Evolutionary conservation across 2,113 vertebrate genomes (phyloP).

Genomic region (Neotoma lepida): DNA sequence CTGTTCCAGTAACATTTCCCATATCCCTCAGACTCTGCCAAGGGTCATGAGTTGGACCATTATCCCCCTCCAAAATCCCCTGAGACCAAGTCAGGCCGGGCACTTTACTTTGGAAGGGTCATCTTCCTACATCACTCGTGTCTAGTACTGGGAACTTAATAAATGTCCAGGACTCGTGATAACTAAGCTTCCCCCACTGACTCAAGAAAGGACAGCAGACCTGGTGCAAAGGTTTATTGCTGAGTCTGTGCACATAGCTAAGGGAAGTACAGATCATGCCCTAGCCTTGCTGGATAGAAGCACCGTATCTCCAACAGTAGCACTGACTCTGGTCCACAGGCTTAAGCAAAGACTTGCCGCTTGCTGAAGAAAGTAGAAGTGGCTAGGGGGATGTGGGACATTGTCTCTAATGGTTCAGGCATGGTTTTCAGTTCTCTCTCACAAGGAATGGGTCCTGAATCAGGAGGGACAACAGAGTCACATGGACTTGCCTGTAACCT

Average conservation of each 20-base stretch:
- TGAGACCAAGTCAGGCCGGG: background rate
- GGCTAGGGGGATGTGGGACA: background rate
- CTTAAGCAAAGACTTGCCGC: background rate
- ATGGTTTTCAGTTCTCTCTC: background rate
- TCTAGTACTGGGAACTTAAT: background rate
- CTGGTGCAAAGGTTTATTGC: constrained; percentile 66
- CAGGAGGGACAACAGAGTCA: background rate
- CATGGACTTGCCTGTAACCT: background rate
- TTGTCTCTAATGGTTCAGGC: background rate
- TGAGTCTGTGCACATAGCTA: constrained; percentile 14
- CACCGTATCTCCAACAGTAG: background rate
- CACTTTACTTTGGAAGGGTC: background rate
- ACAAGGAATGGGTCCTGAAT: background rate
- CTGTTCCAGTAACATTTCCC: background rate
- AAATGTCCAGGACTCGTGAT: background rate
- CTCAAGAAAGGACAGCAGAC: constrained; percentile 52
- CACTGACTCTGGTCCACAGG: background rate
- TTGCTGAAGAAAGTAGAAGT: background rate
- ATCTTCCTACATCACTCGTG: background rate
- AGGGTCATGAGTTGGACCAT: background rate
- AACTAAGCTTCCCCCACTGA: background rate
- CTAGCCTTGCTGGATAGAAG: background rate
- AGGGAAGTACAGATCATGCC: background rate
- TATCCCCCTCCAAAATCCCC: background rate
- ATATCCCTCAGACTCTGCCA: background rate